Evolutionary conservation across 1,140 invertebrate genomes (phyloP).

Genomic region (Hylaeus anthracinus): DNA sequence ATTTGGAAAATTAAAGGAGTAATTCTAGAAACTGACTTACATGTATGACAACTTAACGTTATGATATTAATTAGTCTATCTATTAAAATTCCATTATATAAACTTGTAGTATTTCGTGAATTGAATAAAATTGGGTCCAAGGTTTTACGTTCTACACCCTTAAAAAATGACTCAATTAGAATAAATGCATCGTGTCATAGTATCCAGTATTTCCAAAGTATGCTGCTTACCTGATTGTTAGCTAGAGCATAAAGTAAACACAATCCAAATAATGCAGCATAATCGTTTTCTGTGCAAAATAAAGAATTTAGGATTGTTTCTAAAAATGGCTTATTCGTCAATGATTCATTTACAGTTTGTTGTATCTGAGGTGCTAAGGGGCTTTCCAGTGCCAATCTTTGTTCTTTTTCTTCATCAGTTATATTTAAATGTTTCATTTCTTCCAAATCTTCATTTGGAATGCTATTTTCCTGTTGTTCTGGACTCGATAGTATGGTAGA

Average conservation of each 20-base stretch:
- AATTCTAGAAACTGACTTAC: conserved; percentile 78
- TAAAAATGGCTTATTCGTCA: conserved; percentile 90
- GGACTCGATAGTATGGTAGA: conserved; percentile 23
- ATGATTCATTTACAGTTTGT: conserved; percentile 75
- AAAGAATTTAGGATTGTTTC: conserved; percentile 92
- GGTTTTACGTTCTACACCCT: conserved; percentile 89
- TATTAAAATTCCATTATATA: conserved; percentile 89
- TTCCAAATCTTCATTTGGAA: conserved; percentile 62
- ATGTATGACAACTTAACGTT: conserved; percentile 89
- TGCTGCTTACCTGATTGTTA: conserved; percentile 91
- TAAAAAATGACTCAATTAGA: conserved; percentile 54
- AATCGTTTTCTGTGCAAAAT: conserved; percentile 95
- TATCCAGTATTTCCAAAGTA: background rate
- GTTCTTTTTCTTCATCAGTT: conserved; percentile 95
- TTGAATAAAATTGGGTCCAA: conserved; percentile 85
- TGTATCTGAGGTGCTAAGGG: conserved; percentile 67
- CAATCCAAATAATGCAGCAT: conserved; percentile 94
- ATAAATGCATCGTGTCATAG: conserved; percentile 5
- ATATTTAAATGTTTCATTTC: conserved; percentile 85
- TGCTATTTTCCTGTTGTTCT: conserved; percentile 43
- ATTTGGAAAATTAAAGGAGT: background rate
- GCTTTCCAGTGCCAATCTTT: conserved; percentile 83
- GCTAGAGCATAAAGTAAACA: conserved; percentile 96
- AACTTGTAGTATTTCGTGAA: conserved; percentile 76
- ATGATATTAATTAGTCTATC: conserved; percentile 91